Percentiles rank a stretch among this genome's conserved stretches.
Conservation (phyloP, 1,140 invertebrate genomes). For the Bombus pyrosoma region DNA sequence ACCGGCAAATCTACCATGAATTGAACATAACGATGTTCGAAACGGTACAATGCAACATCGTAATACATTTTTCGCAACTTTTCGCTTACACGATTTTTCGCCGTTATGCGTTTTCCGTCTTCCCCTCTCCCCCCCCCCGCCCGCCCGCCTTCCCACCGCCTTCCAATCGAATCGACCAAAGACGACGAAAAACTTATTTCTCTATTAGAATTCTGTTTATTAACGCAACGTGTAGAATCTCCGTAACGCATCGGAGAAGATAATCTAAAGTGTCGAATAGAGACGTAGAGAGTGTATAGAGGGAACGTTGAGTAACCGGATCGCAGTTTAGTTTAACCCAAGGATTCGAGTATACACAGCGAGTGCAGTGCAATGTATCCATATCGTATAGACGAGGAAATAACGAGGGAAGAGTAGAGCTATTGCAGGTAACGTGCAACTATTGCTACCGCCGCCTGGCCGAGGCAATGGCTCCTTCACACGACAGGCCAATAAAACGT, state of each 20-base stretch:
- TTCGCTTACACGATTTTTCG: conserved; percentile 12
- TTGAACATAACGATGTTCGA: conserved; percentile 53
- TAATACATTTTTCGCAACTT: conserved; percentile 52
- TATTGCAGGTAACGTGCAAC: conserved; percentile 58
- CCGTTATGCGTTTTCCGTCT: neutral
- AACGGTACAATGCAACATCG: conserved; percentile 48
- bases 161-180: neutral
- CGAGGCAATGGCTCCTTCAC: conserved; percentile 78
- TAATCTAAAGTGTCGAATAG: neutral
- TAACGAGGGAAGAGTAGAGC: conserved; percentile 70
- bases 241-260: conserved; percentile 65
- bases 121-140: no score
- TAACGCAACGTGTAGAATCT: neutral
- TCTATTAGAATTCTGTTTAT: neutral
- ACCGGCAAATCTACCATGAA: conserved; percentile 63
- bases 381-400: conserved; percentile 66
- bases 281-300: neutral
- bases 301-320: conserved; percentile 3
- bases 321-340: conserved; percentile 25
- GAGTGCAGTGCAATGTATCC: conserved; percentile 59
- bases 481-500: conserved; percentile 81
- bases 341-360: conserved; percentile 35
- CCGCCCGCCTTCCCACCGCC: no score
- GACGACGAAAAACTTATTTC: neutral
- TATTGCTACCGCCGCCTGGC: conserved; percentile 56